A percentile compares a stretch with the other conserved stretches of the same genome.
Conservation (phyloP, 2,797 vertebrate species). For the Phataginus tricuspis region DNA sequence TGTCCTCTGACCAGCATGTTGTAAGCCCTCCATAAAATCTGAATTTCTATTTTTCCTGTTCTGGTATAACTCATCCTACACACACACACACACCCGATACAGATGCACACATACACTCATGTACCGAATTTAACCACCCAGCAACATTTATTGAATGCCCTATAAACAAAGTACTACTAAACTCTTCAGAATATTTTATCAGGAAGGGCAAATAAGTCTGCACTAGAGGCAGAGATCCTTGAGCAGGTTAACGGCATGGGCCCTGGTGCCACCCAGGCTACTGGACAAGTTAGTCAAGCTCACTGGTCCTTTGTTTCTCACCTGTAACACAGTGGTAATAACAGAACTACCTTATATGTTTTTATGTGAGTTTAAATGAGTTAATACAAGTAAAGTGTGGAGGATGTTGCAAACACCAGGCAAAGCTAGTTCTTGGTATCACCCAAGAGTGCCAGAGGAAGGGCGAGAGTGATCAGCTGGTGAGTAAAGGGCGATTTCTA, state of each 20-base stretch:
- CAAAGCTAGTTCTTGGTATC: not conserved
- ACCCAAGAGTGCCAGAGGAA: not conserved
- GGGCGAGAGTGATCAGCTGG: not conserved
- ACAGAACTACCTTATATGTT: not conserved
- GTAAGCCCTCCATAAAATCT: not conserved
- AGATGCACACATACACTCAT: not conserved
- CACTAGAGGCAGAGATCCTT: not conserved
- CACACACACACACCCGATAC: not conserved
- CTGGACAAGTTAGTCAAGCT: not conserved
- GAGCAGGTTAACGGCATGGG: not conserved
- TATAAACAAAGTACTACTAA: not conserved
- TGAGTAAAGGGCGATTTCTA: not conserved
- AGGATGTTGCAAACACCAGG: not conserved
- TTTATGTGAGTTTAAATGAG: not conserved
- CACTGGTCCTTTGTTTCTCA: not conserved
- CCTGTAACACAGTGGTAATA: not conserved
- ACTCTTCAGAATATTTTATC: not conserved
- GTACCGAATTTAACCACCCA: not conserved
- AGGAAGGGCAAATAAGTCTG: not conserved
- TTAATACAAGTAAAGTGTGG: not conserved
- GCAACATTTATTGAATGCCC: not conserved
- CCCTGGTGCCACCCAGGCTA: not conserved
- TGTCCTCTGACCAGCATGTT: not conserved
- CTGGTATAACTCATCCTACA: not conserved
- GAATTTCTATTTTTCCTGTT: not conserved